Base-by-base conservation (phyloP, 2,113 vertebrate genomes). In the Coptodon rendalli region DNA sequence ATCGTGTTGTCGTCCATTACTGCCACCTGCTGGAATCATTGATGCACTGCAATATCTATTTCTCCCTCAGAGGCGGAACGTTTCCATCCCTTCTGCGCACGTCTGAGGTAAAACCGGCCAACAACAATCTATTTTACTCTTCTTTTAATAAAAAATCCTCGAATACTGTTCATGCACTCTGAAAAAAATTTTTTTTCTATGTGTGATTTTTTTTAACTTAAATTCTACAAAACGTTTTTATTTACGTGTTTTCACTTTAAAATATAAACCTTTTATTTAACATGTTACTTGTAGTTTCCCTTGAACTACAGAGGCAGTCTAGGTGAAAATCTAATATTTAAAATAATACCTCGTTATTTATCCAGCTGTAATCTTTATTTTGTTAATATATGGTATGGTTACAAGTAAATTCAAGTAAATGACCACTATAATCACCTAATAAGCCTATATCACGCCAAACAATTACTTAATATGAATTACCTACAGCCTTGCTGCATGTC, bases 11-110 rank as follows among this genome's bases (percentile, higher is more conserved):
- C 0, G 29, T 17, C 1, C 38, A 0, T 8, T 29, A 2, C 81
- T 4, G 85, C 71, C 89, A 8, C 87, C 90, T 50, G 0, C 76
- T 27, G 89, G 73, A 27, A 16, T 12, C 5, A 12, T 2, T 29
- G 4, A 6, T 24, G 19, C 10, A 66, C 19, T 66, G 34, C 34
- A 38, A 0, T 34, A 1, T 61, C 8, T 0, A 34, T 31, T 61
- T 61, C 0, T 6, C 5, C 57, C 27, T 61, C 57, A 17, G 27
- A 61, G 14, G 0, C 8, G 0, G 27, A 59, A 38, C 10, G 0
- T 38, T 38, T 38, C 10, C 1, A 0, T 38, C 61, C 19, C 4
- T 12, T 2, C 61, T 38, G 34, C 34, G 61, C 4, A 66, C 0
- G 10, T 66, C 34, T 66, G 10, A 66, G 19, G 19, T 38, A 38